phyloP scores from a whole-genome alignment of 2,113 vertebrate genomes.

The Scomber scombrus region DNA sequence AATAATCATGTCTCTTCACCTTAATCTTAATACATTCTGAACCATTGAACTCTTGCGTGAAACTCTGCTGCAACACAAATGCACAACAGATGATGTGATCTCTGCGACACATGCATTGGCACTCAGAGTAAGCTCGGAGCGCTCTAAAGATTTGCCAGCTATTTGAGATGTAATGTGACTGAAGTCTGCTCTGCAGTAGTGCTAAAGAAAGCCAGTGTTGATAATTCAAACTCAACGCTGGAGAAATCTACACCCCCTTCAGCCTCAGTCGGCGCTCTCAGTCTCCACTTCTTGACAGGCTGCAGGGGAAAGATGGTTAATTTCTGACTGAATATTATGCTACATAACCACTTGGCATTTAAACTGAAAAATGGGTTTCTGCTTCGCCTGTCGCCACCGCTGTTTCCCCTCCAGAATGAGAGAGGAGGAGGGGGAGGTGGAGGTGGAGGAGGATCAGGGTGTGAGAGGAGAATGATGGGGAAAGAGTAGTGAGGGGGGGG shows the following conservation, averaged over 20 bases:
- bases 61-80: background rate
- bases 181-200: conserved; percentile 23
- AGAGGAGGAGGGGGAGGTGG: conserved; percentile 33
- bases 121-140: background rate
- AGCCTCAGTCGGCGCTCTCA: conserved; percentile 76
- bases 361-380: conserved; percentile 99
- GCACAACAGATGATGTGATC: background rate
- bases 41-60: background rate
- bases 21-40: background rate
- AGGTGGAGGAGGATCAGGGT: conserved; percentile 31
- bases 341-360: conserved; percentile 99
- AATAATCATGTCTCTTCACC: background rate
- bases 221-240: conserved; percentile 39
- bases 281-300: conserved; percentile 87
- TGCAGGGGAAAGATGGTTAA: conserved; percentile 92
- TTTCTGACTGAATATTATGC: conserved; percentile 96
- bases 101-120: background rate
- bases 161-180: conserved; percentile 20
- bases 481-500: conserved; percentile 77
- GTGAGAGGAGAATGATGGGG: conserved; percentile 44
- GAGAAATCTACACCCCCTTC: conserved; percentile 35
- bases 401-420: conserved; percentile 89
- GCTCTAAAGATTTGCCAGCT: conserved; percentile 10
- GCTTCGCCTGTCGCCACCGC: conserved; percentile 95
- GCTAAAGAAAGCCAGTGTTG: conserved; percentile 46